Base-by-base conservation (phyloP, 2,888 invertebrate genomes). In the Morpho helenor region DNA sequence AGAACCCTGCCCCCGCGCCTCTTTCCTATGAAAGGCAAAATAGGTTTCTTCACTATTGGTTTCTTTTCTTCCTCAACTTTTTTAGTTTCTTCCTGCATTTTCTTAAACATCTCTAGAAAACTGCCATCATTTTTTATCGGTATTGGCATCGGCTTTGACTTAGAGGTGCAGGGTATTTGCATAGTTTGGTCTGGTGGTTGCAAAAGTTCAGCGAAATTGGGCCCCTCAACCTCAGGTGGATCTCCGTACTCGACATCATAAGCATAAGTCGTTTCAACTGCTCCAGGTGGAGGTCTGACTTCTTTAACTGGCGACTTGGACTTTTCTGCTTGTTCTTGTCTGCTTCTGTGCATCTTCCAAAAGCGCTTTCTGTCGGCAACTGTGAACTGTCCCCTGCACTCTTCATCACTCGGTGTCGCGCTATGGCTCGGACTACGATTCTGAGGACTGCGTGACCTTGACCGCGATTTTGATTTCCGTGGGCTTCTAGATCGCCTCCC, bases 21-120 rank as follows among this genome's bases (percentile, higher is more conserved):
- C 77, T 97, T 97, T 42, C 97, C 96, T 64, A 97, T 91, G 61
- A 91, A 87, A 8, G 91, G 89, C 60, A 89, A 68, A n/a, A 71
- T 68, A 3, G 91, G 88, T 66, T 87, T 87, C 66, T 88, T 90
- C 5, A 87, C 84, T 64, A 79, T 79, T 1, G 83, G 79, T 62
- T 84, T 84, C 56, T 80, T 77, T 39, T 83, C 73, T 57, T 76
- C 80, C 71, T 89, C 90, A 43, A 77, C 76, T 67, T 91, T 89
- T 65, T 92, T 91, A 48, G 91, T 84, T 54, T 91, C 87, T 66
- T 95, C 94, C 73, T 96, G 95, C 95, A 97, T 95, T 79, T 95
- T 96, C 82, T 97, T 97, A 73, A 97, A 97, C 93, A 97, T 95
- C 80, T 97, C 97, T 73, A 97, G 89, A 76, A 97, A 97, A 64